Conservation (phyloP, 2,113 vertebrate species). For the Sphyrna mokarran region DNA sequence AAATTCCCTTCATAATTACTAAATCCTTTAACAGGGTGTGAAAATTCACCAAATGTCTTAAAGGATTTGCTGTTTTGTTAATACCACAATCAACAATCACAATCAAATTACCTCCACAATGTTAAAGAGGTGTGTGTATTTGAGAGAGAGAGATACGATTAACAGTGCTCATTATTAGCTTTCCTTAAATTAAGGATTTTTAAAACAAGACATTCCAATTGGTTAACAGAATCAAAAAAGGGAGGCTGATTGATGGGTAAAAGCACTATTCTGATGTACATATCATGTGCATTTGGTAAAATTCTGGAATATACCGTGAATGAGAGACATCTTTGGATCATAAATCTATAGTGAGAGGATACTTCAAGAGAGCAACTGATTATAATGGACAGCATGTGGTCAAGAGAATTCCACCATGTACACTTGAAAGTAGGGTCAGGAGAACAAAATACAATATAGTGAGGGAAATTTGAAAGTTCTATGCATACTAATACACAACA, state of each 20-base stretch:
- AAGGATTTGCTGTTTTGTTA: not conserved
- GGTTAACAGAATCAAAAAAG: not conserved
- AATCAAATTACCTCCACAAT: not conserved
- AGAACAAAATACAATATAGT: not conserved
- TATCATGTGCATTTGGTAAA: not conserved
- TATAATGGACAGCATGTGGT: not conserved
- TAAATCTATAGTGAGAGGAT: not conserved
- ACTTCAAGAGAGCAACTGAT: not conserved
- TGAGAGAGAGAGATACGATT: not conserved
- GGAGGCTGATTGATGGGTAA: not conserved
- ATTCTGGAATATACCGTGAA: not conserved
- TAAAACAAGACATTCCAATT: not conserved
- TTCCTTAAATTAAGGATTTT: not conserved
- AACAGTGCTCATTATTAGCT: not conserved
- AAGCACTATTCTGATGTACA: not conserved
- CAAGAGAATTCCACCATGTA: not conserved
- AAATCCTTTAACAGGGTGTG: not conserved
- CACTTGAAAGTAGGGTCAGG: not conserved
- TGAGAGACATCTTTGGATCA: not conserved
- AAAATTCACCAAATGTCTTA: not conserved
- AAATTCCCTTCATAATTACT: not conserved
- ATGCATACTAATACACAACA: too few species aligned
- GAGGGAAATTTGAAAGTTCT: too few species aligned
- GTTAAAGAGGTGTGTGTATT: not conserved
- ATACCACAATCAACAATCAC: not conserved